Conservation (phyloP, 2,797 vertebrate genomes). For the Lindbergichthys nudifrons region DNA sequence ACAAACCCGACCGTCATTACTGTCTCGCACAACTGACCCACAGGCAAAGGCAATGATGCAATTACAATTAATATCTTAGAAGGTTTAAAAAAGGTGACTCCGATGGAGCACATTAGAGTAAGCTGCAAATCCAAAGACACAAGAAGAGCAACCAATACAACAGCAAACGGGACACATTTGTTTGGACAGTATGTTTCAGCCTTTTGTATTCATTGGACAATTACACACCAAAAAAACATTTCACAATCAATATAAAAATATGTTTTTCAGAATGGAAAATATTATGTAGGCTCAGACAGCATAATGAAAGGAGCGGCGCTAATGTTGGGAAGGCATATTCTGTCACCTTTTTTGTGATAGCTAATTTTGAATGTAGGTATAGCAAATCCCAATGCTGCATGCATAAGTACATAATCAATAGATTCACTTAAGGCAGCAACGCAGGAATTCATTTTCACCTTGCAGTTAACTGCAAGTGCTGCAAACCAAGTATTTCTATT, state of each 20-base stretch:
- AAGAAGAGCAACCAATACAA: neutral
- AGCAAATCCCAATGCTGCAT: neutral
- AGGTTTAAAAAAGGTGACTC: neutral
- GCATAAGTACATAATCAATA: neutral
- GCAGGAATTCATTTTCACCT: neutral
- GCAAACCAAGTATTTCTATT: neutral
- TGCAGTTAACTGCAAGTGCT: neutral
- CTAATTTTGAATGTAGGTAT: neutral
- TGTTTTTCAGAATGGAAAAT: neutral
- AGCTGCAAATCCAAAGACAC: neutral
- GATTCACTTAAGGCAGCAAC: neutral
- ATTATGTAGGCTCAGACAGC: neutral
- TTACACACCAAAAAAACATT: neutral
- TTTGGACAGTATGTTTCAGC: neutral
- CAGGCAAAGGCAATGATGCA: constrained; percentile 4
- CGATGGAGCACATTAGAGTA: neutral
- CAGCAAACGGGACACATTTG: neutral
- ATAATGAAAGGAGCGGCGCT: neutral
- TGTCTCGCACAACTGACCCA: neutral
- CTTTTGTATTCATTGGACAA: neutral
- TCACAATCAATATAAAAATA: neutral
- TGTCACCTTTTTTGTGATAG: neutral
- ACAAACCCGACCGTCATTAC: constrained; percentile 12
- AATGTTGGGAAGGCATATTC: neutral
- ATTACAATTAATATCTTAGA: constrained; percentile 11